A percentile compares a stretch with the other conserved stretches of the same genome.
phyloP scores from a whole-genome alignment of 1,140 invertebrate genomes.

The Arctopsyche grandis region DNA sequence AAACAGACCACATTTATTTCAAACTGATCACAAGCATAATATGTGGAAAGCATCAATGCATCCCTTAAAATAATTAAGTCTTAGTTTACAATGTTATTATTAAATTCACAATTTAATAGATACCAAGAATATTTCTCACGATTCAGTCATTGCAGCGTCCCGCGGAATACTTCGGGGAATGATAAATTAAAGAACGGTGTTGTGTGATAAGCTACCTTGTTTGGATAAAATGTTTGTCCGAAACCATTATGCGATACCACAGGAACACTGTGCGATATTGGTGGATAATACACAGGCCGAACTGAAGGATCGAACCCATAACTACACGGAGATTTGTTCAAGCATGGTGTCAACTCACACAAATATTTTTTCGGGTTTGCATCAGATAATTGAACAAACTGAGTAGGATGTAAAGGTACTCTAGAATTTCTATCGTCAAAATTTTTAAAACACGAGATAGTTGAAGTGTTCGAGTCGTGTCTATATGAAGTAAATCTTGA shows the following conservation, averaged over 20 bases:
- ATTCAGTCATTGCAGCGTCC: conserved; percentile 31
- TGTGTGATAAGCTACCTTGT: conserved; percentile 24
- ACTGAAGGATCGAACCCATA: background rate
- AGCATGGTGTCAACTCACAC: background rate
- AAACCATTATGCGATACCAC: background rate
- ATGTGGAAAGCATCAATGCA: background rate
- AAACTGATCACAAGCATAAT: background rate
- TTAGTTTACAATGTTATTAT: background rate
- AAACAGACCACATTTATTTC: conserved; percentile 1
- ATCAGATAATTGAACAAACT: background rate
- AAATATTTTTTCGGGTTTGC: background rate
- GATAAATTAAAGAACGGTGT: conserved; percentile 35
- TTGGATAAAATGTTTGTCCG: background rate
- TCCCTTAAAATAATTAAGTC: conserved; percentile 12
- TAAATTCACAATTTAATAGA: background rate
- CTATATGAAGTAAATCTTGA: background rate
- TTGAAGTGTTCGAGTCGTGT: background rate
- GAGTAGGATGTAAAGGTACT: background rate
- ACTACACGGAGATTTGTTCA: background rate
- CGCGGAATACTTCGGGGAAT: conserved; percentile 39
- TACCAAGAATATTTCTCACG: background rate
- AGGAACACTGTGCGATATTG: background rate
- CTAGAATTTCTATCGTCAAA: background rate
- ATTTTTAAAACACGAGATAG: background rate
- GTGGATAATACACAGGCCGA: background rate